Percentiles rank a stretch among this genome's conserved stretches.
phyloP scores from a whole-genome alignment of 2,888 invertebrate genomes.

The Calephelis perditalis region DNA sequence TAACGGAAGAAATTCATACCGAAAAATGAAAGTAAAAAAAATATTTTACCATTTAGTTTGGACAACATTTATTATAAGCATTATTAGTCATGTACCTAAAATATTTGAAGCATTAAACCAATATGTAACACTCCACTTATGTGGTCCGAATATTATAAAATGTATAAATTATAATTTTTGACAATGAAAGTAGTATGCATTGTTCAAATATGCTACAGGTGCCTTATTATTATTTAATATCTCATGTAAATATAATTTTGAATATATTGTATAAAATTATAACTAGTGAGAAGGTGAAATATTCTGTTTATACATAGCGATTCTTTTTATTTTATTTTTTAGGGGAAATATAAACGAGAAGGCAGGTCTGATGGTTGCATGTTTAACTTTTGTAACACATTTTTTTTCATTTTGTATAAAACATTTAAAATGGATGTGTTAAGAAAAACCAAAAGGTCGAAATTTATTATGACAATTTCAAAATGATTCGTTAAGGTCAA shows the following conservation, averaged over 20 bases:
- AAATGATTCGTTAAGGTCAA: too few relatives aligned
- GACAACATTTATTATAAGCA: too few relatives aligned
- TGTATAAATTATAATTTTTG: slow-evolving; percentile 12
- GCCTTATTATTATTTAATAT: slow-evolving; percentile 43
- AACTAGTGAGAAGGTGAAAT: slow-evolving; percentile 8
- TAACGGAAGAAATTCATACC: too few relatives aligned
- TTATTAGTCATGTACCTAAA: too few relatives aligned
- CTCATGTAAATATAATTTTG: slow-evolving; percentile 16
- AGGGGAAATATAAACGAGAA: slow-evolving; percentile 2
- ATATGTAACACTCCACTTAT: slow-evolving; percentile 9
- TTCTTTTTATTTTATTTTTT: slow-evolving; percentile 11
- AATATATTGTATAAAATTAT: slow-evolving; percentile 14
- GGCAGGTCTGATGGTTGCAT: slow-evolving; percentile 3
- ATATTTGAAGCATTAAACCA: not conserved
- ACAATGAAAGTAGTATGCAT: slow-evolving; percentile 16
- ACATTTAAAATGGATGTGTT: too few relatives aligned
- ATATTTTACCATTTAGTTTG: too few relatives aligned
- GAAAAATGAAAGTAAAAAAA: too few relatives aligned
- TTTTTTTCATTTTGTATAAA: too few relatives aligned
- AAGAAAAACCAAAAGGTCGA: too few relatives aligned
- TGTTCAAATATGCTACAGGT: slow-evolving; percentile 31
- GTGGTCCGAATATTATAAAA: slow-evolving; percentile 8
- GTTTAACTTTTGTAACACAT: too few relatives aligned
- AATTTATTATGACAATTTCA: too few relatives aligned
- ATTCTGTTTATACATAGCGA: slow-evolving; percentile 11